Evolutionary conservation across 2,113 vertebrate genomes (phyloP), one percentile per base, ranked within the genome.

Genomic region (Thomomys bottae): DNA sequence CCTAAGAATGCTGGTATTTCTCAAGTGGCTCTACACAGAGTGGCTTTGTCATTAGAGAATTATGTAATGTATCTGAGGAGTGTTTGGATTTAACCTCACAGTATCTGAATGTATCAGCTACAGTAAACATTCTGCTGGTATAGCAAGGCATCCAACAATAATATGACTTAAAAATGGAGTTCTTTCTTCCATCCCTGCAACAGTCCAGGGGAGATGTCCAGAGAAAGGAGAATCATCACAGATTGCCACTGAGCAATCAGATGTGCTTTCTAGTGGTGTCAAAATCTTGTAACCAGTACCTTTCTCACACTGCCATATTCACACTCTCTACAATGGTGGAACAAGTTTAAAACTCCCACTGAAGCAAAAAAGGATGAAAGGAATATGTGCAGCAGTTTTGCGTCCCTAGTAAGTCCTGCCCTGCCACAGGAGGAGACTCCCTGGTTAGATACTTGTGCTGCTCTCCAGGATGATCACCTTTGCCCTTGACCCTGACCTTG

Each of bases 151-250:
- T 21, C 66, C 45, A 49, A 40, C 24, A 72, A 15, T 34, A 64
- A 6, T 14, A 49, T 88, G 42, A 28, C 57, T 95, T 87, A 34
- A 89, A 90, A 88, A 67, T 54, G n/a, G 66, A 76, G 38, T 32
- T 63, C 30, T 5, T 34, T 59, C 42, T 59, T 68, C 78, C 30
- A 30, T 28, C 79, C 34, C 32, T 14, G 5, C 73, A 32, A 72
- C 14, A 38, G 28, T 40, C 45, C 26, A 30, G 18, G 78, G 40
- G 21, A 7, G 30, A 14, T 63, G 38, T 0, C 11, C 21, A 28
- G 32, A 21, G 78, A 36, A 57, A n/a, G 49, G 54, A 57, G 21
- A 18, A 6, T 89, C 34, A 10, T 30, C 20, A 59, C 23, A 85
- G 49, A 4, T 18, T 21, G 63, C 14, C 45, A 9, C 28, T 1